phyloP scores from a whole-genome alignment of 2,797 vertebrate species.

The Aldrovandia affinis region DNA sequence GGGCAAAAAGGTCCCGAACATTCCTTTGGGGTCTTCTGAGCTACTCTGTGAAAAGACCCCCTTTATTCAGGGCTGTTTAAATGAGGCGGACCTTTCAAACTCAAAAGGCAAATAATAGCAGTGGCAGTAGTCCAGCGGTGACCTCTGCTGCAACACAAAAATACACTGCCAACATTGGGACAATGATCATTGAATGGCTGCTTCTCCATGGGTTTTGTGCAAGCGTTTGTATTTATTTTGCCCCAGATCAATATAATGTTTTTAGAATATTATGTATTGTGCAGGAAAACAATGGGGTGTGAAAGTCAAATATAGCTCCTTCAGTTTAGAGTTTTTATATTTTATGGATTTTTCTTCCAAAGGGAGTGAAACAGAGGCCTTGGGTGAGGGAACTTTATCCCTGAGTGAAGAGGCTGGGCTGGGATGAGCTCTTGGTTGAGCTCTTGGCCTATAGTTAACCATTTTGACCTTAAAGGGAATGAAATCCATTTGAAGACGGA shows the following conservation, averaged over 20 bases:
- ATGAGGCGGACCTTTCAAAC: constrained; percentile 25
- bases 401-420: constrained; percentile 76
- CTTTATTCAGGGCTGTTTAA: constrained; percentile 55
- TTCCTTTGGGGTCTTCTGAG: constrained; percentile 63
- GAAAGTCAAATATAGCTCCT: background rate
- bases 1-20: constrained; percentile 48
- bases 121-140: background rate
- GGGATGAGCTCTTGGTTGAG: too few species aligned
- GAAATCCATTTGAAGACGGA: background rate
- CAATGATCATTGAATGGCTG: background rate
- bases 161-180: background rate
- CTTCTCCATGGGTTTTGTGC: background rate
- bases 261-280: background rate
- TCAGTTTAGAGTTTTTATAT: background rate
- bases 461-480: constrained; percentile 36
- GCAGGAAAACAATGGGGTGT: background rate
- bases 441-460: constrained; percentile 54
- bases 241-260: background rate
- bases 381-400: constrained; percentile 73
- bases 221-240: background rate
- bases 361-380: constrained; percentile 55
- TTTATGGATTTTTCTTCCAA: constrained; percentile 47
- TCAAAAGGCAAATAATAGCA: constrained; percentile 37
- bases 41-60: constrained; percentile 56
- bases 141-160: background rate